These are phyloP conservation scores for Synchiropus splendidus DNA, from an alignment of 2,113 vertebrate genomes.

Conservation along the genomic window DNA sequence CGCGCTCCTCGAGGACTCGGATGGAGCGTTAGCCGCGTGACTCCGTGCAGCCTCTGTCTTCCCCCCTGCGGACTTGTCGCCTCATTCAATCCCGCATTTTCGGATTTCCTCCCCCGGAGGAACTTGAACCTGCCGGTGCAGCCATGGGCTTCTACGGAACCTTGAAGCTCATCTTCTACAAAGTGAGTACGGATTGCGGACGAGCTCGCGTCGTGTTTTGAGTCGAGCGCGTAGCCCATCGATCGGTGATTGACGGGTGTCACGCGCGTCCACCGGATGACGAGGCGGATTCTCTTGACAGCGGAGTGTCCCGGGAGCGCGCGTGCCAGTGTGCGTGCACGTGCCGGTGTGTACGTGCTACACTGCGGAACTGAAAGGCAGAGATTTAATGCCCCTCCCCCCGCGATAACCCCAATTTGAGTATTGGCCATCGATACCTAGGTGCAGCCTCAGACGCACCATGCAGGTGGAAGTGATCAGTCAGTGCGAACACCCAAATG, in stretches of 20 bases:
- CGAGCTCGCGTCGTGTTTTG: neutral
- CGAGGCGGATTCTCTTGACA: conserved; percentile 47
- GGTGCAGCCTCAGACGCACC: too few species aligned
- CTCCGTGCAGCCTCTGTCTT: too few species aligned
- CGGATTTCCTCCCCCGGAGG: too few species aligned
- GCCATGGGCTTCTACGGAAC: conserved; percentile 96
- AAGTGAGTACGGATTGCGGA: conserved; percentile 78
- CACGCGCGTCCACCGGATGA: conserved; percentile 27
- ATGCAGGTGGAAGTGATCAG: too few species aligned
- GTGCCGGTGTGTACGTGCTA: conserved; percentile 5
- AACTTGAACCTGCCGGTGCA: conserved; percentile 25
- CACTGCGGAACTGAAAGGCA: conserved; percentile 38
- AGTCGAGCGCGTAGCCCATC: neutral
- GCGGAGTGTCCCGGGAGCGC: conserved; percentile 3
- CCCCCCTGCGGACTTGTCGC: too few species aligned
- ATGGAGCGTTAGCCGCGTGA: too few species aligned
- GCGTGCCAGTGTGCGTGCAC: conserved; percentile 11
- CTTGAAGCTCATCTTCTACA: conserved; percentile 96
- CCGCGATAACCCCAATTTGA: neutral
- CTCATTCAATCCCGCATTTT: too few species aligned
- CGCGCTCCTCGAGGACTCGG: too few species aligned
- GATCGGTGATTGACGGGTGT: conserved; percentile 1
- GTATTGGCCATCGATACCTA: conserved; percentile 6
- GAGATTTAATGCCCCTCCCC: neutral
- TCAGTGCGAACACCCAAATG: too few species aligned